Percentiles rank a stretch among this genome's conserved stretches.
phyloP scores from a whole-genome alignment of 2,113 vertebrate genomes.

The Theropithecus gelada region DNA sequence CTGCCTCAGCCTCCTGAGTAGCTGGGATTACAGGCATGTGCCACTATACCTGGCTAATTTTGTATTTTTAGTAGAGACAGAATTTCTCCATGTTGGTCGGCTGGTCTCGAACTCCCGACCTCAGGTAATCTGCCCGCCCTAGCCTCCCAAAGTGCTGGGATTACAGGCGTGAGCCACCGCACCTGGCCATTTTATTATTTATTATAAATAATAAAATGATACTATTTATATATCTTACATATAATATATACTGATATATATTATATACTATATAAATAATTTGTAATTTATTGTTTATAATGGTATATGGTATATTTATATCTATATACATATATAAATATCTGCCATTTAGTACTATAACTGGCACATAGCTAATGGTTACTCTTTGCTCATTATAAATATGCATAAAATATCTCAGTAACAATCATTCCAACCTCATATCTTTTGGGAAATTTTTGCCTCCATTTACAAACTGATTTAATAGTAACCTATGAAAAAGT shows the following conservation, averaged over 20 bases:
- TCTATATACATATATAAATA: not conserved
- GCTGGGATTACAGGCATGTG: no score
- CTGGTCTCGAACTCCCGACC: no score
- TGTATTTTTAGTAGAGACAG: no score
- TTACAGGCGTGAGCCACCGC: no score
- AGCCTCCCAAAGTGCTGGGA: no score
- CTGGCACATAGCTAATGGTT: not conserved
- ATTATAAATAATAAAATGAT: no score
- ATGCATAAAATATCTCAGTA: not conserved
- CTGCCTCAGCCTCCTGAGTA: no score
- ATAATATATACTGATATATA: not conserved
- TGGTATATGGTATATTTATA: not conserved
- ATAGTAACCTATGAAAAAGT: not conserved
- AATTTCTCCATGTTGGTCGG: no score
- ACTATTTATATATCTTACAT: not conserved
- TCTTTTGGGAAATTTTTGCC: not conserved
- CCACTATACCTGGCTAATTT: no score
- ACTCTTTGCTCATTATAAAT: not conserved
- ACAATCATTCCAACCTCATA: not conserved
- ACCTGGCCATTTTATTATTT: no score
- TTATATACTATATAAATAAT: not conserved
- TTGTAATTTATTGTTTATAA: not conserved
- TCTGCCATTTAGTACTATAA: not conserved
- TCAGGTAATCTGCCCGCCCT: no score
- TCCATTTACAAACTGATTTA: not conserved